Percentiles rank a stretch among this genome's conserved stretches.
Conservation (phyloP, 2,113 vertebrate genomes). For the Plectropomus leopardus region DNA sequence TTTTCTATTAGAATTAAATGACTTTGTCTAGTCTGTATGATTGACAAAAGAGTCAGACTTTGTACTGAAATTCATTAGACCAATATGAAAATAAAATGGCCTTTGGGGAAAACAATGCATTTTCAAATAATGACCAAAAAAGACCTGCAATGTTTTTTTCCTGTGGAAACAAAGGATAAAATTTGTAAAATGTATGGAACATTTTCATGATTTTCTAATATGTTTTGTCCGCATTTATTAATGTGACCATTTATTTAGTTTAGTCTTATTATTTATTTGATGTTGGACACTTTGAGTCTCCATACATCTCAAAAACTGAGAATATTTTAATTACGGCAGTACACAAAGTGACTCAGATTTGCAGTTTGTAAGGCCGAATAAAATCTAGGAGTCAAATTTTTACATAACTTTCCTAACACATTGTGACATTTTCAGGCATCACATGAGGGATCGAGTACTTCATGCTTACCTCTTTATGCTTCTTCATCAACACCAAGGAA, state of each 20-base stretch:
- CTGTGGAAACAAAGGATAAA: neutral
- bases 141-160: too few relatives aligned
- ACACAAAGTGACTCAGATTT: neutral
- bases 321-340: neutral
- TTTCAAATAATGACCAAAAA: neutral
- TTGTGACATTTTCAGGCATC: slow-evolving; percentile 1
- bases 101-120: too few relatives aligned
- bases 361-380: neutral
- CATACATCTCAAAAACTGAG: neutral
- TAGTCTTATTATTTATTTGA: neutral
- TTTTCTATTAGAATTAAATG: neutral
- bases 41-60: too few relatives aligned
- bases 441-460: neutral
- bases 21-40: neutral
- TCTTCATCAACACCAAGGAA: slow-evolving; percentile 9
- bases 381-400: slow-evolving; percentile 2
- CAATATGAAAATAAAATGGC: too few relatives aligned
- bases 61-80: too few relatives aligned
- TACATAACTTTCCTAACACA: accelerated
- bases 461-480: neutral
- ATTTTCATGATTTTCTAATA: neutral
- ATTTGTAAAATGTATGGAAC: neutral
- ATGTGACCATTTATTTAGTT: neutral
- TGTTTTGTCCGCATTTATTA: neutral
- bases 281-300: neutral